Evolutionary conservation across 1,140 invertebrate genomes (phyloP).

Genomic region (Neodiprion pinetum): DNA sequence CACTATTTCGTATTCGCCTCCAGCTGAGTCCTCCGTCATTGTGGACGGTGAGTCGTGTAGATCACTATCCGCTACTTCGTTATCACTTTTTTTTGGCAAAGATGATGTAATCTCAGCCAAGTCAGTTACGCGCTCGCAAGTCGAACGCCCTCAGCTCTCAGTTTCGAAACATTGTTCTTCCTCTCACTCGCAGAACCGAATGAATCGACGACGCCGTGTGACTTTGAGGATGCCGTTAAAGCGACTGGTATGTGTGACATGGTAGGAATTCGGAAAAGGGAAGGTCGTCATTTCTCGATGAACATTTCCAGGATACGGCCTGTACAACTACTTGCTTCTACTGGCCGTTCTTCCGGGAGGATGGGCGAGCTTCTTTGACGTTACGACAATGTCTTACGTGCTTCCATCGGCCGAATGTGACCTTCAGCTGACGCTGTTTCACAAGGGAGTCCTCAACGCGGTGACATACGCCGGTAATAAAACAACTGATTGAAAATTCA

Average conservation of each 20-base stretch:
- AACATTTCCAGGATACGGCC: constrained; percentile 64
- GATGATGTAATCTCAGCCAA: background rate
- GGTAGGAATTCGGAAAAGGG: background rate
- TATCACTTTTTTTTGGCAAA: background rate
- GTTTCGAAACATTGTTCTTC: background rate
- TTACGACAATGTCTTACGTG: constrained; percentile 71
- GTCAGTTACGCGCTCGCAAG: too few species aligned
- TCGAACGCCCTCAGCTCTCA: background rate
- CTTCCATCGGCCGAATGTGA: constrained; percentile 76
- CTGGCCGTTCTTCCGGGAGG: constrained; percentile 68
- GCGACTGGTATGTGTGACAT: constrained; percentile 40
- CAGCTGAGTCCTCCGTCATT: too few species aligned
- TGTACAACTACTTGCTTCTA: constrained; percentile 71
- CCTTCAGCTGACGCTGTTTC: constrained; percentile 66
- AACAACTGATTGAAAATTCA: background rate
- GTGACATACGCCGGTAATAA: constrained; percentile 70
- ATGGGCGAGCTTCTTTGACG: constrained; percentile 71
- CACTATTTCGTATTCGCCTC: too few species aligned
- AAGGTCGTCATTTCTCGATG: background rate
- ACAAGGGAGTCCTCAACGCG: constrained; percentile 75
- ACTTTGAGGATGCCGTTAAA: constrained; percentile 66
- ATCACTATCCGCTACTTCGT: background rate
- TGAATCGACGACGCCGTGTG: constrained; percentile 43
- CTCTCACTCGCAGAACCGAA: background rate
- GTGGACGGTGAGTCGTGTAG: background rate